Base-by-base conservation (phyloP, 2,888 invertebrate species). In the Cryptocheilus praepositus region DNA sequence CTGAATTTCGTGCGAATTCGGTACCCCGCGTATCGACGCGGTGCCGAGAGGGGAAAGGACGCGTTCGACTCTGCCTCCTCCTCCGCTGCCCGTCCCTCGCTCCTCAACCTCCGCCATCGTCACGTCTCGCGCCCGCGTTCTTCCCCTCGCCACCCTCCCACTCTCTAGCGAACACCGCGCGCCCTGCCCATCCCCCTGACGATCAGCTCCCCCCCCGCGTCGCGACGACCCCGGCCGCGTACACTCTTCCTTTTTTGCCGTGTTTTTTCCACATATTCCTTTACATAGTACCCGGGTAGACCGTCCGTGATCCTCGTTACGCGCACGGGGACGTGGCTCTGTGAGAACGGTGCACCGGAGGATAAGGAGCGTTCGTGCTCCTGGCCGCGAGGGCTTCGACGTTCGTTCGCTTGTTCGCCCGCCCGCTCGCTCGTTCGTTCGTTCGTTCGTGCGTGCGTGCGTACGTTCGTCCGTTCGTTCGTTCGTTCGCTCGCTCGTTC, bases 1-100 rank as follows among this genome's bases (percentile, higher is more conserved):
- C 79, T 82, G 80, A 85, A 83, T 85, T 82, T 82, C 82, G 83
- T 82, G 83, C 81, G 80, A 83, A 81, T 85, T 81, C 85, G 83
- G 80, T 80, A 80, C 80, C 79, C 75, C 73, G 77, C 81, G 79
- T 85, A 86, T 86, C 86, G 86, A 86, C 86, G 85, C 78, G 81
- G 77, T 74, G 73, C 73, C 64, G 77, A 61, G 79, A 72, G 76
- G 74, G 76, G 74, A 78, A 75, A 75, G 72, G 69, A 71, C 77
- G 74, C 74, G 54, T 63, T 72, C 70, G 54, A 56, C 57, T 61
- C 71, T 64, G 64, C 60, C 62, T 62, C 53, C 54, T 16, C 15
- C 18, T 64, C 49, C 28, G 22, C 44, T 44, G 18, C 58, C 3
- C 43, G n/a, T 46, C 67, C 44, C 54, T 49, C 25, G 52, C 22